Evolutionary conservation across 2,797 vertebrate species (phyloP).

Genomic region (Agapornis canus): DNA sequence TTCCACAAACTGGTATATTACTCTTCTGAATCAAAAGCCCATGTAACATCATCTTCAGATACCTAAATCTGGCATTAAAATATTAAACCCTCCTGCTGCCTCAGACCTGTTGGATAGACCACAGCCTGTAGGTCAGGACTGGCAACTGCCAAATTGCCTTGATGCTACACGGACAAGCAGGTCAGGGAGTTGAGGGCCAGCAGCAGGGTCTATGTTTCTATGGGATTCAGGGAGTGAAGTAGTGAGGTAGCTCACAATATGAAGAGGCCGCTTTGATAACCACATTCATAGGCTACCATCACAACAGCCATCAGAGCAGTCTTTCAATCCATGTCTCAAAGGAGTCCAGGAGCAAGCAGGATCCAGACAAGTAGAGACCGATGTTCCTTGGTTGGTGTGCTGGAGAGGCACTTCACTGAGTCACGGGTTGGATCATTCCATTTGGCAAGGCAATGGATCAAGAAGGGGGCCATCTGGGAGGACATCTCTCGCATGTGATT

Average conservation of each 20-base stretch:
- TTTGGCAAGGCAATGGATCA: background rate
- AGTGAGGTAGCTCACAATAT: background rate
- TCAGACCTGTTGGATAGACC: background rate
- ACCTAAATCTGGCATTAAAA: background rate
- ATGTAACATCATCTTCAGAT: background rate
- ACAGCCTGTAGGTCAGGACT: background rate
- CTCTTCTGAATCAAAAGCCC: background rate
- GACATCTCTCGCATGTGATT: background rate
- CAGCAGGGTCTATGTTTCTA: background rate
- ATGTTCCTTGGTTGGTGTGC: background rate
- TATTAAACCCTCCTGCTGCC: background rate
- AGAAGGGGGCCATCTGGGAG: background rate
- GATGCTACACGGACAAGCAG: accelerated
- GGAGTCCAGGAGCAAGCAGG: background rate
- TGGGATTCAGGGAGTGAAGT: background rate
- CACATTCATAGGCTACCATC: background rate
- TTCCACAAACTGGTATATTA: background rate
- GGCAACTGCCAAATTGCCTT: background rate
- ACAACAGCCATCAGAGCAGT: background rate
- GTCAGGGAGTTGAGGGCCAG: background rate
- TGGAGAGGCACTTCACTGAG: background rate
- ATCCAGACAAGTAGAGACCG: background rate
- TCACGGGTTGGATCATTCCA: background rate
- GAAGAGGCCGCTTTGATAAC: background rate
- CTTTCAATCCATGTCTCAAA: background rate